Evolutionary conservation across 2,888 invertebrate species (phyloP).

Genomic region (Lydus trimaculatus): DNA sequence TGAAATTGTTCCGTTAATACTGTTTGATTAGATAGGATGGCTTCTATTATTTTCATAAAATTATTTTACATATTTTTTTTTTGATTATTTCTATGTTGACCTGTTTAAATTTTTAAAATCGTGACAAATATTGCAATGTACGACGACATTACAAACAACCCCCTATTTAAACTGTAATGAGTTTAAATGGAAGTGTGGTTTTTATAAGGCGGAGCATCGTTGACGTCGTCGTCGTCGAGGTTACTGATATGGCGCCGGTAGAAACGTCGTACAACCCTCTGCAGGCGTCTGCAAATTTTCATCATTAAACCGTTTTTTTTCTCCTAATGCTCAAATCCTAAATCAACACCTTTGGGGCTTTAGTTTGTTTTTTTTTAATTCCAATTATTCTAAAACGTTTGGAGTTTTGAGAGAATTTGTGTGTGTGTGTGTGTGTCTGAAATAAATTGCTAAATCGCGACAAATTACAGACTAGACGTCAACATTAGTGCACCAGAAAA

Average conservation of each 20-base stretch:
- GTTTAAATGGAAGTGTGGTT: conserved; percentile 26
- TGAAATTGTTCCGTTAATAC: not conserved
- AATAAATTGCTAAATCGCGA: conserved; percentile 45
- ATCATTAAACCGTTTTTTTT: not conserved
- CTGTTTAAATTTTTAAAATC: conserved; percentile 9
- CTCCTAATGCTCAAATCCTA: not conserved
- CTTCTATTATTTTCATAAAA: not conserved
- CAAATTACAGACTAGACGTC: conserved; percentile 43
- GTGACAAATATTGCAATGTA: conserved; percentile 21
- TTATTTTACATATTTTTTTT: not conserved
- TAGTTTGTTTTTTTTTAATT: conserved; percentile 8
- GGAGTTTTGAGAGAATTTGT: conserved; percentile 20
- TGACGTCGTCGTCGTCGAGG: conserved; percentile 26
- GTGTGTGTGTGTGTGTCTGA: conserved; percentile 34
- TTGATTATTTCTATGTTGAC: not conserved
- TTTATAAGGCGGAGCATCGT: conserved; percentile 28
- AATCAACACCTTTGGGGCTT: not conserved
- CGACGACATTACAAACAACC: conserved; percentile 18
- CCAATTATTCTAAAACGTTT: not conserved
- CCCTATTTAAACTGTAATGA: conserved; percentile 17
- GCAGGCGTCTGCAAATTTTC: conserved; percentile 9
- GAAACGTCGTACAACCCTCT: conserved; percentile 17
- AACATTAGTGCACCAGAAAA: conserved; percentile 29
- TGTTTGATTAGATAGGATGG: too few relatives aligned
- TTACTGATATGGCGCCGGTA: conserved; percentile 29